Conservation (phyloP, 2,113 vertebrate species). For the Clarias gariepinus region DNA sequence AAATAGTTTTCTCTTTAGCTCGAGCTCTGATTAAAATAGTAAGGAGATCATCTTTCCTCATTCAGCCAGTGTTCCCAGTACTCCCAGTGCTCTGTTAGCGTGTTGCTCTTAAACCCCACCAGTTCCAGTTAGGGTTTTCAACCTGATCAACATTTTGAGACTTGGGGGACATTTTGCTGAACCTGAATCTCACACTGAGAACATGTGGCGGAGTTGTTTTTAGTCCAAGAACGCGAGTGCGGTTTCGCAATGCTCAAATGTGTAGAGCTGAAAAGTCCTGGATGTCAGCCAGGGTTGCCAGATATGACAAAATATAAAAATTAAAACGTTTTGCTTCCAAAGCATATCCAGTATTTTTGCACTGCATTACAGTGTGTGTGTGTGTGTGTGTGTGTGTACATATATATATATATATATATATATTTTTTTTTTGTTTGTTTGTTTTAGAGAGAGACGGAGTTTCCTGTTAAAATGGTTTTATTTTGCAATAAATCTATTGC, state of each 20-base stretch:
- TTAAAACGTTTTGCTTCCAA: background rate
- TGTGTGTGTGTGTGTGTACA: no score
- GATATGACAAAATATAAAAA: background rate
- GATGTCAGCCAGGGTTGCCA: background rate
- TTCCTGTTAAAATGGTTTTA: no score
- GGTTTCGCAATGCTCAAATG: constrained; percentile 26
- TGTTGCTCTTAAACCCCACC: background rate
- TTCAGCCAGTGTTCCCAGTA: background rate
- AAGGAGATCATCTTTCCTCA: constrained; percentile 23
- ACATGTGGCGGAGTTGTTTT: background rate
- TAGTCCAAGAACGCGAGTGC: constrained; percentile 8
- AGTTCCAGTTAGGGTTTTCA: background rate
- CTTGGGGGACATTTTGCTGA: background rate
- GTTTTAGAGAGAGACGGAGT: no score
- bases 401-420: no score
- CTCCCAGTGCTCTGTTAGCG: background rate
- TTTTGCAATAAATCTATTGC: no score
- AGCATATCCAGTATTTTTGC: background rate
- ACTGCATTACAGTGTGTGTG: no score
- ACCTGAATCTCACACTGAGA: background rate
- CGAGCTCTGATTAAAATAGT: constrained; percentile 20
- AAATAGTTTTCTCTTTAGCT: background rate
- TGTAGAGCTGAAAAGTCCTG: constrained; percentile 18
- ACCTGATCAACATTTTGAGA: background rate
- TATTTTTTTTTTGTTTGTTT: no score